Evolutionary conservation across 2,888 invertebrate genomes (phyloP).

Genomic region (Nebria brevicollis): DNA sequence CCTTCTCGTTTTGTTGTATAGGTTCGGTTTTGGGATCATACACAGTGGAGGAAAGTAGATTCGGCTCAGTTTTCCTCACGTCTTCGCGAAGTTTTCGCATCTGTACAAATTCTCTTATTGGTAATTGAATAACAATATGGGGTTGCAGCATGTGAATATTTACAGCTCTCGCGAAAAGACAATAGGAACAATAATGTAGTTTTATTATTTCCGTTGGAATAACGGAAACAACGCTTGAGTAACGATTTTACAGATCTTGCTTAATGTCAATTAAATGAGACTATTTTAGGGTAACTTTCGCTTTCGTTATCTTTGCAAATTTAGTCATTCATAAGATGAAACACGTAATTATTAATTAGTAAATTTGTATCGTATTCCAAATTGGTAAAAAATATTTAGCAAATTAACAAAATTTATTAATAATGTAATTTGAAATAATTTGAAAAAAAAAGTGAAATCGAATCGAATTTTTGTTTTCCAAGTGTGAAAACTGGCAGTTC

Average conservation of each 20-base stretch:
- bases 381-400: too few species aligned
- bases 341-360: too few species aligned
- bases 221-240: background rate
- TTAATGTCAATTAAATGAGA: background rate
- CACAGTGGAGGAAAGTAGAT: constrained; percentile 21
- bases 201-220: background rate
- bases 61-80: constrained; percentile 58
- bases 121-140: background rate
- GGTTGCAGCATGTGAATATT: background rate
- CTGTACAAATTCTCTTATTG: constrained; percentile 53
- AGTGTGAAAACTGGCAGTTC: too few species aligned
- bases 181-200: background rate
- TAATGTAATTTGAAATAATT: too few species aligned
- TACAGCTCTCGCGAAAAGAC: background rate
- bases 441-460: too few species aligned
- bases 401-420: too few species aligned
- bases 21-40: constrained; percentile 44
- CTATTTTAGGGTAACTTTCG: background rate
- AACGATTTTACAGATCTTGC: background rate
- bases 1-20: constrained; percentile 36
- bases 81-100: constrained; percentile 68
- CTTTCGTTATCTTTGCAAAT: background rate
- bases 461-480: background rate
- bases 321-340: too few species aligned
- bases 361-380: too few species aligned